Percentiles rank a stretch among this genome's conserved stretches.
Evolutionary conservation across 2,888 invertebrate species (phyloP).

Genomic region (Acleris literana): DNA sequence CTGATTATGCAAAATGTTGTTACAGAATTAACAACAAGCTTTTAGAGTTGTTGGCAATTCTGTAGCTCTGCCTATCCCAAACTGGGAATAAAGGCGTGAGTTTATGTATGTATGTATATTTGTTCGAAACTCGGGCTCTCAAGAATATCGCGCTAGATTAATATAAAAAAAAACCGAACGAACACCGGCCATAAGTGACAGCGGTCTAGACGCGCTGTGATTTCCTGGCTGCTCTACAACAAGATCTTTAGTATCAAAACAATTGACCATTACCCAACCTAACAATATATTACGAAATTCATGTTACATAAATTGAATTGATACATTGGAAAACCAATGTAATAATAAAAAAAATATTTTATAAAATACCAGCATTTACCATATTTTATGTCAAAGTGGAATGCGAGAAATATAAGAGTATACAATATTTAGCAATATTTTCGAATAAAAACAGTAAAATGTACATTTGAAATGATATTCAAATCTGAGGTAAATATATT

Average conservation of each 20-base stretch:
- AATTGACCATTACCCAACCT: not conserved
- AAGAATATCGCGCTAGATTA: too few species aligned
- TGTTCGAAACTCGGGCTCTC: too few species aligned
- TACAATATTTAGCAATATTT: constrained; percentile 1
- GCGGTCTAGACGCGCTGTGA: not conserved
- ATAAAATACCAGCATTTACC: constrained; percentile 14
- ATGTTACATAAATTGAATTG: not conserved
- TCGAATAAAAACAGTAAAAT: too few species aligned
- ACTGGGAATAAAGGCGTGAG: too few species aligned
- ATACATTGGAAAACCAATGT: constrained; percentile 4
- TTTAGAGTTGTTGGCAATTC: too few species aligned
- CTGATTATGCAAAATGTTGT: too few species aligned
- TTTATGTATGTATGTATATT: too few species aligned
- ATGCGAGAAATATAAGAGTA: constrained; percentile 16
- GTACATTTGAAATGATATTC: too few species aligned
- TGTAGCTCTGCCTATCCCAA: too few species aligned
- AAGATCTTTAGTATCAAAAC: constrained; percentile 7
- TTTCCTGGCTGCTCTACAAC: not conserved
- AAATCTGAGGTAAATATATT: not conserved
- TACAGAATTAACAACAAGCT: too few species aligned
- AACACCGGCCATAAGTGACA: too few species aligned
- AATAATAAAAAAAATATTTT: not conserved
- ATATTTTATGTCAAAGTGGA: constrained; percentile 20
- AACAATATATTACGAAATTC: not conserved
- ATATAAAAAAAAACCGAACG: too few species aligned